A percentile compares a stretch with the other conserved stretches of the same genome.
These are phyloP conservation scores for Pentamera pediparva DNA, from an alignment of 53 echinoderm and acorn worm species.

Conservation along the genomic window DNA sequence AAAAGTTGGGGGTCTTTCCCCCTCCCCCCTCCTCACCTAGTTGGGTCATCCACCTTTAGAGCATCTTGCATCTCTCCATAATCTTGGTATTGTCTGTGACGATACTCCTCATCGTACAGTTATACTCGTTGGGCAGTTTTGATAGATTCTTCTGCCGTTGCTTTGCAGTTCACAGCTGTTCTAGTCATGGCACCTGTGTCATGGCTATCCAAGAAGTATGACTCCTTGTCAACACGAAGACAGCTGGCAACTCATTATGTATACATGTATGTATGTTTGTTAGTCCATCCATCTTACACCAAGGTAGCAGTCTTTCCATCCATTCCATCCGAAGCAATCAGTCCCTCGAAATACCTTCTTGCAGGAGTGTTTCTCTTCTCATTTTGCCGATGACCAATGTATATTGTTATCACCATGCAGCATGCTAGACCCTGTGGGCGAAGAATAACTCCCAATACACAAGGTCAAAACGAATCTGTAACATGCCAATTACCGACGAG, in stretches of 20 bases:
- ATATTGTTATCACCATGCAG: no score
- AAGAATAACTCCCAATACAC: no score
- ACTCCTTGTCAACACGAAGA: neutral
- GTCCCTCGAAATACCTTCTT: no score
- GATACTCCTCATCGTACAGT: neutral
- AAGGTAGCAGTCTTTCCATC: conserved; percentile 13
- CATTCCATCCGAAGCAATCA: no score
- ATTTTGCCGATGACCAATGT: no score
- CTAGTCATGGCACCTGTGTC: conserved; percentile 9
- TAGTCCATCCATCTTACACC: conserved; percentile 18
- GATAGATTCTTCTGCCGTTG: neutral
- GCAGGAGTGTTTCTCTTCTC: no score
- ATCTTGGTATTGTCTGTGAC: conserved; percentile 3
- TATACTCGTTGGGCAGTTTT: neutral
- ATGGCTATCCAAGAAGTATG: conserved; percentile 3
- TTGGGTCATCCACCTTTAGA: conserved; percentile 1
- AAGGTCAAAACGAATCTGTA: no score
- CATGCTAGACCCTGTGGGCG: no score
- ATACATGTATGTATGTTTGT: no score
- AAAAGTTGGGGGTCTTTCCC: no score
- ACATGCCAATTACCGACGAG: no score
- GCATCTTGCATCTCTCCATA: neutral
- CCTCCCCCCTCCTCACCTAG: no score
- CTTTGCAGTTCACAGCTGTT: conserved; percentile 1
- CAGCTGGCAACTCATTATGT: neutral